phyloP scores from a whole-genome alignment of 2,888 invertebrate species.

The Mesorhabditis sp. region DNA sequence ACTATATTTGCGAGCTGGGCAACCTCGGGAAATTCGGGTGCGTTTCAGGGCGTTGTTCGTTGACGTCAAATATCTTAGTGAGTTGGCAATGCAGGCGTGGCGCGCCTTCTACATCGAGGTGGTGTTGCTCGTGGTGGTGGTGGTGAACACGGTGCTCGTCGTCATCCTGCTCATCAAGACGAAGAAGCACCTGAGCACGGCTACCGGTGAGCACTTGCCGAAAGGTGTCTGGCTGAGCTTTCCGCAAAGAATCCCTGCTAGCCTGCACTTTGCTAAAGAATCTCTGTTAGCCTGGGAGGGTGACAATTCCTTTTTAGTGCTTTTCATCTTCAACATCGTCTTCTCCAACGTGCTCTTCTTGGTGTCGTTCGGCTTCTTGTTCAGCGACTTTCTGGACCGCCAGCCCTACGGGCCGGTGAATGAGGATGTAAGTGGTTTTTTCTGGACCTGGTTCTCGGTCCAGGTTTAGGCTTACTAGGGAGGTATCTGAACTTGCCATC shows the following conservation, averaged over 20 bases:
- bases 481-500: no score
- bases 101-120: constrained; percentile 44
- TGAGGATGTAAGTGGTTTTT: constrained; percentile 29
- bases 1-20: constrained; percentile 32
- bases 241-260: no score
- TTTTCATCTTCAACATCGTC: constrained; percentile 45
- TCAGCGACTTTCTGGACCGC: constrained; percentile 40
- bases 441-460: no score
- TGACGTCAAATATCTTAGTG: constrained; percentile 15
- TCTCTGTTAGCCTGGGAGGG: no score
- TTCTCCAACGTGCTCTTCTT: constrained; percentile 54
- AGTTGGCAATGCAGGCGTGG: constrained; percentile 37
- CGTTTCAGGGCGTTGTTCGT: constrained; percentile 1
- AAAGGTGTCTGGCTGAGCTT: neutral
- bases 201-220: constrained; percentile 40
- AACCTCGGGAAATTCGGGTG: constrained; percentile 25
- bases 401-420: constrained; percentile 38
- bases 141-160: constrained; percentile 45
- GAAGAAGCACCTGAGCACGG: constrained; percentile 47
- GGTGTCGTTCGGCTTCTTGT: constrained; percentile 49
- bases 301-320: neutral
- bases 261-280: no score
- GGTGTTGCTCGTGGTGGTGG: constrained; percentile 37
- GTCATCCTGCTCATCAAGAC: constrained; percentile 44
- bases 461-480: no score